phyloP scores from a whole-genome alignment of 2,113 vertebrate species.

The Neotoma lepida region DNA sequence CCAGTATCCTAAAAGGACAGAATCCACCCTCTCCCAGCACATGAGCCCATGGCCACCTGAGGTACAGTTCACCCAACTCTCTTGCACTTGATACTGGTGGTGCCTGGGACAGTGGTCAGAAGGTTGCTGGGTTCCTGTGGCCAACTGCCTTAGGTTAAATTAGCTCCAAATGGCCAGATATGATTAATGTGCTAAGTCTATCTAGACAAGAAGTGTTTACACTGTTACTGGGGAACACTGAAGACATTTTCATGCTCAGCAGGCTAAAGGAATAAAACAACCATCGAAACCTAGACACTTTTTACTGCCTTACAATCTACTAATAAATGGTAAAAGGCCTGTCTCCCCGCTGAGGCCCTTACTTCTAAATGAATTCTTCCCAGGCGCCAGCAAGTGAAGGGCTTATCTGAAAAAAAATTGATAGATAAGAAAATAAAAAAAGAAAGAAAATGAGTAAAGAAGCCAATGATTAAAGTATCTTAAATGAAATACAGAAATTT shows the following conservation, averaged over 20 bases:
- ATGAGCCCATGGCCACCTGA: background rate
- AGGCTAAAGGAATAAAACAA: conserved; percentile 50
- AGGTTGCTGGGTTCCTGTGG: background rate
- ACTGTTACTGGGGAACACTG: conserved; percentile 40
- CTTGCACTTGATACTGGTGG: background rate
- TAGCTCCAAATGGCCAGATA: conserved; percentile 57
- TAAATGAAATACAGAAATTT: background rate
- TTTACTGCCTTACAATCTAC: conserved; percentile 25
- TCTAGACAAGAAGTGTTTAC: conserved; percentile 52
- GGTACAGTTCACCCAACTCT: background rate
- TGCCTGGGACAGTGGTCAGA: background rate
- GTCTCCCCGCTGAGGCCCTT: background rate
- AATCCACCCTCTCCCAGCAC: background rate
- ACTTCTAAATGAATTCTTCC: conserved; percentile 11
- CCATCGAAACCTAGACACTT: conserved; percentile 7
- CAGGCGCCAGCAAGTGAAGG: background rate
- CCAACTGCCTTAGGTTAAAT: conserved; percentile 48
- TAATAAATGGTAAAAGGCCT: background rate
- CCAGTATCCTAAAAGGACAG: background rate
- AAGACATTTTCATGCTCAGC: conserved; percentile 58
- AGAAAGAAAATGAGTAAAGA: background rate
- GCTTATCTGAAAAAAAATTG: background rate
- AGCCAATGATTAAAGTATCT: background rate
- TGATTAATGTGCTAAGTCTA: background rate
- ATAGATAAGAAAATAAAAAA: background rate